Conservation (phyloP, 2,113 vertebrate genomes). For the Festucalex cinctus region DNA sequence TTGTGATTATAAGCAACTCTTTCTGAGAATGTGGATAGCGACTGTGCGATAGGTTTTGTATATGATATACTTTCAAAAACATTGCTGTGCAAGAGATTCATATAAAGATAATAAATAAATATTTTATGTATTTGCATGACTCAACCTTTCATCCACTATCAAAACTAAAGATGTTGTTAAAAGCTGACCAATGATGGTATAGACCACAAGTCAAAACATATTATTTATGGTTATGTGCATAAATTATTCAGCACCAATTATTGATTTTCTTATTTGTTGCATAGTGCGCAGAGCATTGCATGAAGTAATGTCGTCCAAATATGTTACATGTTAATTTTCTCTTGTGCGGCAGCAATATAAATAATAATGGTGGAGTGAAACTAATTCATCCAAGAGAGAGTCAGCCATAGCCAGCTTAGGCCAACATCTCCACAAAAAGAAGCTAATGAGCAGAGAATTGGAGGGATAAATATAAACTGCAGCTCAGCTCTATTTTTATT, state of each 20-base stretch:
- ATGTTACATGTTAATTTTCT: background rate
- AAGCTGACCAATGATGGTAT: background rate
- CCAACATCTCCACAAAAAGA: background rate
- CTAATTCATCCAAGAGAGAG: background rate
- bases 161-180: background rate
- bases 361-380: background rate
- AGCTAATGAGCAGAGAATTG: slow-evolving; percentile 1
- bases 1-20: no score
- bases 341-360: background rate
- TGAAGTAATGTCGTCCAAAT: background rate
- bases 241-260: background rate
- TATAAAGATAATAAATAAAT: no score
- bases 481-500: background rate
- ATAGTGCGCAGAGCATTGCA: background rate
- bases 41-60: no score
- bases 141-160: background rate
- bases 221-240: background rate
- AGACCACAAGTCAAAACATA: background rate
- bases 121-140: background rate
- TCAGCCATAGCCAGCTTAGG: background rate
- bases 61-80: no score
- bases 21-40: no score
- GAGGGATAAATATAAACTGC: background rate
- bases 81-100: no score
- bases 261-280: slow-evolving; percentile 1